Conservation (phyloP, 2,797 vertebrate species). For the Sparus aurata region DNA sequence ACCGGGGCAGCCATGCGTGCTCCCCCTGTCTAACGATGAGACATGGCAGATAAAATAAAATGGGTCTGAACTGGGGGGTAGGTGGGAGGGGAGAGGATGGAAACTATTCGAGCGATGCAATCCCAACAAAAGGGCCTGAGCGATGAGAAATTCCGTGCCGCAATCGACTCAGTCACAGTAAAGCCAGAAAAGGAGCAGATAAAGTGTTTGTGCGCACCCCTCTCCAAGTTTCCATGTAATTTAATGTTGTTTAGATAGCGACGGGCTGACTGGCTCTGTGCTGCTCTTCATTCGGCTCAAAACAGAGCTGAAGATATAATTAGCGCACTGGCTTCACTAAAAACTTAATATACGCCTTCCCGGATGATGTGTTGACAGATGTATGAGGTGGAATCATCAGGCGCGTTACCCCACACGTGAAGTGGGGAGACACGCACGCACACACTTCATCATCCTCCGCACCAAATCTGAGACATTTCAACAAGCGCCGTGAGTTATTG, state of each 20-base stretch:
- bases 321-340: conserved; percentile 52
- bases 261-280: conserved; percentile 64
- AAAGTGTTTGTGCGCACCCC: conserved; percentile 56
- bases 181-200: conserved; percentile 50
- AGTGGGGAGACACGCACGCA: conserved; percentile 18
- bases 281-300: conserved; percentile 47
- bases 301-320: conserved; percentile 68
- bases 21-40: conserved; percentile 67
- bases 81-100: conserved; percentile 43
- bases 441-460: conserved; percentile 37
- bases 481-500: conserved; percentile 55
- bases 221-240: conserved; percentile 78
- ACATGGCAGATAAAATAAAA: conserved; percentile 77
- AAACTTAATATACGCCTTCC: conserved; percentile 77
- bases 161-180: conserved; percentile 77
- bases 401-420: conserved; percentile 51
- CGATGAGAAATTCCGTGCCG: conserved; percentile 77
- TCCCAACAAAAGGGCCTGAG: conserved; percentile 80
- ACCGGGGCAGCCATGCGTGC: conserved; percentile 73
- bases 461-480: conserved; percentile 40
- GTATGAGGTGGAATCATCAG: conserved; percentile 39
- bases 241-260: conserved; percentile 76
- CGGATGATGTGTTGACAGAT: conserved; percentile 72
- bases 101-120: conserved; percentile 82
- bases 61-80: conserved; percentile 30